A percentile compares a stretch with the other conserved stretches of the same genome.
phyloP scores from a whole-genome alignment of 2,797 vertebrate genomes.

The Sebastes iracundus region DNA sequence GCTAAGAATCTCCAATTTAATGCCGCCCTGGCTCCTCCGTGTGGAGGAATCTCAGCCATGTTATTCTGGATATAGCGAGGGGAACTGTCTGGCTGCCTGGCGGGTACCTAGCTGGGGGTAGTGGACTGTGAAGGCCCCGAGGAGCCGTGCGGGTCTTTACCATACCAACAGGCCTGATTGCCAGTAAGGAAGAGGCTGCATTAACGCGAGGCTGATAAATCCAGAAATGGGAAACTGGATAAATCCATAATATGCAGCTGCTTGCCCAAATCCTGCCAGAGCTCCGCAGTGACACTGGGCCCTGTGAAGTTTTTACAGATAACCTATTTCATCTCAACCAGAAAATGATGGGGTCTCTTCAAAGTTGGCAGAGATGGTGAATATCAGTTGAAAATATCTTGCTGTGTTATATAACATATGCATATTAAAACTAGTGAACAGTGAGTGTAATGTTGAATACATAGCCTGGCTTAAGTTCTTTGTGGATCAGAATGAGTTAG shows the following conservation, averaged over 20 bases:
- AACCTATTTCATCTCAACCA: slow-evolving; percentile 48
- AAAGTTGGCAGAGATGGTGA: slow-evolving; percentile 13
- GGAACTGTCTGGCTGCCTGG: slow-evolving; percentile 54
- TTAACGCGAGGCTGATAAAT: slow-evolving; percentile 58
- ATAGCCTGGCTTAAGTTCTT: background rate
- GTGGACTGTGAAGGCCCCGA: slow-evolving; percentile 66
- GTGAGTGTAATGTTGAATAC: background rate
- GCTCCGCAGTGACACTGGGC: slow-evolving; percentile 28
- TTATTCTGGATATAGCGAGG: slow-evolving; percentile 67
- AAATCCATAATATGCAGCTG: slow-evolving; percentile 62
- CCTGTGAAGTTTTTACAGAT: slow-evolving; percentile 52
- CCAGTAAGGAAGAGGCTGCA: slow-evolving; percentile 47
- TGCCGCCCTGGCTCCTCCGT: slow-evolving; percentile 61
- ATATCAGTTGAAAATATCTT: slow-evolving; percentile 29
- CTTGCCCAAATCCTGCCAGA: slow-evolving; percentile 49
- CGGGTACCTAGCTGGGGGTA: slow-evolving; percentile 60
- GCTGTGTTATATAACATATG: background rate
- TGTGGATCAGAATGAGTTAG: background rate
- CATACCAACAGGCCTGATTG: slow-evolving; percentile 53
- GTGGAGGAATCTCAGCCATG: slow-evolving; percentile 56
- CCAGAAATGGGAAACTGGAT: slow-evolving; percentile 59
- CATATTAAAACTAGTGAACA: slow-evolving; percentile 4
- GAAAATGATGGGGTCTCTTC: slow-evolving; percentile 44
- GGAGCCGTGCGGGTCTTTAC: slow-evolving; percentile 59
- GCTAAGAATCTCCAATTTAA: slow-evolving; percentile 75